Conservation (phyloP, 2,888 invertebrate genomes). For the Chrysolina oricalcia region DNA sequence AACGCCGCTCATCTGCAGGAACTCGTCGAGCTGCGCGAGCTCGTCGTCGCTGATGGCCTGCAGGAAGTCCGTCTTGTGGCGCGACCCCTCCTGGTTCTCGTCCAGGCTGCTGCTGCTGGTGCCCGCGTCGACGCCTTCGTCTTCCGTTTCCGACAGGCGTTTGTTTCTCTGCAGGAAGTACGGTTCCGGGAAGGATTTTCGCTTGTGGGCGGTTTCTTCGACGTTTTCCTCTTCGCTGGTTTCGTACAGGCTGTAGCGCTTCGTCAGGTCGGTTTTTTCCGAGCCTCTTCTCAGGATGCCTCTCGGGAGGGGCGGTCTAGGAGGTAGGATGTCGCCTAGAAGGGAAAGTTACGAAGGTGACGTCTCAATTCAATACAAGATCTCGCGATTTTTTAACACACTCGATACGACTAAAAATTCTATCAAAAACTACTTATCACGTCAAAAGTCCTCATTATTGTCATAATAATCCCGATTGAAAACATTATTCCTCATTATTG, state of each 20-base stretch:
- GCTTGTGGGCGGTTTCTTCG: conserved; percentile 74
- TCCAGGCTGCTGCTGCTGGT: conserved; percentile 76
- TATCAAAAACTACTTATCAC: too few relatives aligned
- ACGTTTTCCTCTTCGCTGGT: conserved; percentile 74
- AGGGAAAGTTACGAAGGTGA: background rate
- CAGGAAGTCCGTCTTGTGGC: conserved; percentile 60
- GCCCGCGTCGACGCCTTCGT: conserved; percentile 77
- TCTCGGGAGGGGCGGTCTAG: conserved; percentile 82
- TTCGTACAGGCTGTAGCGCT: conserved; percentile 87
- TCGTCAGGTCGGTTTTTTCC: conserved; percentile 53
- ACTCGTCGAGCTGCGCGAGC: conserved; percentile 81
- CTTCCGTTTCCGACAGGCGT: conserved; percentile 72
- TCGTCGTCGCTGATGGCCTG: conserved; percentile 76
- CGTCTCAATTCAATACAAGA: too few relatives aligned
- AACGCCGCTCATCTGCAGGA: conserved; percentile 81
- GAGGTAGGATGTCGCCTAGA: conserved; percentile 60
- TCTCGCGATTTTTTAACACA: too few relatives aligned
- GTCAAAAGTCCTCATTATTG: too few relatives aligned
- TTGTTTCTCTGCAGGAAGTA: conserved; percentile 69
- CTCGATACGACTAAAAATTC: too few relatives aligned
- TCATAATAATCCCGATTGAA: too few relatives aligned
- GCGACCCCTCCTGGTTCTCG: conserved; percentile 68
- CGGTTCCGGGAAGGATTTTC: conserved; percentile 85
- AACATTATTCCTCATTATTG: too few relatives aligned
- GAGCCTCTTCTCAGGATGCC: conserved; percentile 75